Evolutionary conservation across 2,797 vertebrate species (phyloP).

Genomic region (Monodelphis domestica): DNA sequence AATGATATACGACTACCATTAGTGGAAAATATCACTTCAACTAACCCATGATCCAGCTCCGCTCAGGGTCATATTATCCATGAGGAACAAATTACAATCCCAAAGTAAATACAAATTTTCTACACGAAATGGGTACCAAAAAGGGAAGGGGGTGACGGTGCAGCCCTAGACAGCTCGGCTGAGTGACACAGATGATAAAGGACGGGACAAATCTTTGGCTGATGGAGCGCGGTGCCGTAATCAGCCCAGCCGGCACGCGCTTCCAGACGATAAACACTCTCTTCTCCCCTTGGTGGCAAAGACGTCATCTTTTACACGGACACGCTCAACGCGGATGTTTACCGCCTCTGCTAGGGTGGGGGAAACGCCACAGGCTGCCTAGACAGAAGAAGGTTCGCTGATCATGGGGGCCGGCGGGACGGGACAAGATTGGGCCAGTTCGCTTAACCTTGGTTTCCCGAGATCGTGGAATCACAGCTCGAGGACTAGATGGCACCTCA

Average conservation of each 20-base stretch:
- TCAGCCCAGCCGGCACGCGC: conserved; percentile 88
- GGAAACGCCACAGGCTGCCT: not conserved
- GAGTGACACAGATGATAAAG: conserved; percentile 94
- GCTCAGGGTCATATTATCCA: conserved; percentile 99
- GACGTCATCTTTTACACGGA: conserved; percentile 88
- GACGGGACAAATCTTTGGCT: conserved; percentile 92
- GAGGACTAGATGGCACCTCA: not conserved
- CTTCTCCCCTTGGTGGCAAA: conserved; percentile 88
- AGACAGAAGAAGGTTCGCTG: not conserved
- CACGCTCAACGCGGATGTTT: conserved; percentile 85
- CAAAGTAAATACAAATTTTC: conserved; percentile 99
- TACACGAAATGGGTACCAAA: conserved; percentile 92
- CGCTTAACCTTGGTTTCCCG: not conserved
- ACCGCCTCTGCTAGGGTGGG: conserved; percentile 78
- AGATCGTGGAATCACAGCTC: not conserved
- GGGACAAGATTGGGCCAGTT: not conserved
- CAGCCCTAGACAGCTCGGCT: conserved; percentile 88
- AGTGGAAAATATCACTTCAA: conserved; percentile 99
- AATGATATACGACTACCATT: conserved; percentile 99
- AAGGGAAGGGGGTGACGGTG: conserved; percentile 81
- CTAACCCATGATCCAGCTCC: conserved; percentile 99
- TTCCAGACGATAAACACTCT: conserved; percentile 90
- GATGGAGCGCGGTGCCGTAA: conserved; percentile 88
- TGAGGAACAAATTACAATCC: conserved; percentile 99
- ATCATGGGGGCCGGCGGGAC: not conserved